phyloP scores from a whole-genome alignment of 2,888 invertebrate genomes.

The Taenaris catops region DNA sequence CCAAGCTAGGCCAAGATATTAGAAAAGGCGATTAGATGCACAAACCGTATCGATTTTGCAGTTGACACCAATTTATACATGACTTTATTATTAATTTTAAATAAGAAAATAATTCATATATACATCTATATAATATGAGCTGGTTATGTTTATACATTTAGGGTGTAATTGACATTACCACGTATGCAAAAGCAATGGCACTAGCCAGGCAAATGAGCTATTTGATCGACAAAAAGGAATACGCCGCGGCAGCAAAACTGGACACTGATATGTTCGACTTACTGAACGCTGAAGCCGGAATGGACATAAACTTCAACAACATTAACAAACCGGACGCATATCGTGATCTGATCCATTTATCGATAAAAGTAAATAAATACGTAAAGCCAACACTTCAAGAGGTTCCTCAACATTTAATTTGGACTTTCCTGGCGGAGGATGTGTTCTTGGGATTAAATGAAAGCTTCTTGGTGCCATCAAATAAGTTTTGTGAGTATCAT shows the following conservation, averaged over 20 bases:
- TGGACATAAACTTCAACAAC: conserved; percentile 56
- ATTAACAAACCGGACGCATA: conserved; percentile 48
- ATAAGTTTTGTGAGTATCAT: conserved; percentile 53
- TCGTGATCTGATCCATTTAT: conserved; percentile 38
- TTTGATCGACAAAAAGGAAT: conserved; percentile 43
- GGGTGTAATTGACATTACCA: conserved; percentile 53
- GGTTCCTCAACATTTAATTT: conserved; percentile 51
- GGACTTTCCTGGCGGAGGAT: conserved; percentile 44
- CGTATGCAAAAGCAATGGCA: conserved; percentile 37
- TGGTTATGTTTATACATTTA: conserved; percentile 34
- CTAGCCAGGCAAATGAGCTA: conserved; percentile 39
- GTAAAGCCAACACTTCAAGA: conserved; percentile 53
- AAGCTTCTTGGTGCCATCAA: conserved; percentile 52
- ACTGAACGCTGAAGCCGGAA: conserved; percentile 36
- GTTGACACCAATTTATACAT: too few relatives aligned
- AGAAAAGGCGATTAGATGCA: too few relatives aligned
- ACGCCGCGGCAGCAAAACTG: conserved; percentile 34
- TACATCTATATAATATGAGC: too few relatives aligned
- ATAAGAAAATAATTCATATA: too few relatives aligned
- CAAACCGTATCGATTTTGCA: too few relatives aligned
- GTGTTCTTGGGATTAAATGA: conserved; percentile 44
- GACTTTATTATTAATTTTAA: too few relatives aligned
- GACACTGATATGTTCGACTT: conserved; percentile 38
- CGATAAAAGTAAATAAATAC: conserved; percentile 43
- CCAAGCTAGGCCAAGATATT: too few relatives aligned